Base-by-base conservation (phyloP, 2,113 vertebrate species). In the Mustelus asterias region DNA sequence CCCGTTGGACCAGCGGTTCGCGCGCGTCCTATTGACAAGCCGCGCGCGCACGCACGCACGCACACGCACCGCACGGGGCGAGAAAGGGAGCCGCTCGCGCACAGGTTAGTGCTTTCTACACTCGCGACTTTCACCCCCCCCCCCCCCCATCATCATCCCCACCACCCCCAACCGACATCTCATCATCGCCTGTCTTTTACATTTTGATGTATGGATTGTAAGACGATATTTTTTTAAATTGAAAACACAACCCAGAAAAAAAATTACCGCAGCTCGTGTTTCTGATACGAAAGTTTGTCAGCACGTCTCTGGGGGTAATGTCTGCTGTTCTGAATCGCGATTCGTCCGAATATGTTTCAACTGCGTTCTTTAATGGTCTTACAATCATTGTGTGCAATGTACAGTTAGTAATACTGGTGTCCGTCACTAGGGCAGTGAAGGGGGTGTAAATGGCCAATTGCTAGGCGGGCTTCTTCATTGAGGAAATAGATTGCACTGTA, bases 381-480 rank as follows among this genome's bases (percentile, higher is more conserved):
- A 14, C 88, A 67, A 33, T 67, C 16, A 37, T 67, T 70, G 67
- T 44, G 8, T 94, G 65, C 37, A 70, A 16, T 33, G 94, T 13
- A 54, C 65, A 95, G 44, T 95, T 72, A 95, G 94, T 72, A 95
- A 95, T 72, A 95, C 94, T 54, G 33, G 18, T 29, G 54, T 48
- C 94, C 67, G 94, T 95, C 94, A 72, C 94, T 72, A 54, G 94
- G 69, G 94, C 9, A 72, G 67, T 44, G 67, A 1, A 29, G 94
- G n/a, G 94, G n/a, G 94, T 14, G 41, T 48, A 65, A 9, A n/a
- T 29, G 20, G 65, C 9, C 9, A 69, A 44, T 94, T 37, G 26
- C 63, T 22, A 29, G 67, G 65, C 67, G 94, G 9, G 94, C 65
- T 93, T 48, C 22, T 14, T 95, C 41, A 95, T 95, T 95, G 67